These are phyloP conservation scores for Zosterops pallidus DNA, from an alignment of 2,113 vertebrate genomes.

Conservation along the genomic window DNA sequence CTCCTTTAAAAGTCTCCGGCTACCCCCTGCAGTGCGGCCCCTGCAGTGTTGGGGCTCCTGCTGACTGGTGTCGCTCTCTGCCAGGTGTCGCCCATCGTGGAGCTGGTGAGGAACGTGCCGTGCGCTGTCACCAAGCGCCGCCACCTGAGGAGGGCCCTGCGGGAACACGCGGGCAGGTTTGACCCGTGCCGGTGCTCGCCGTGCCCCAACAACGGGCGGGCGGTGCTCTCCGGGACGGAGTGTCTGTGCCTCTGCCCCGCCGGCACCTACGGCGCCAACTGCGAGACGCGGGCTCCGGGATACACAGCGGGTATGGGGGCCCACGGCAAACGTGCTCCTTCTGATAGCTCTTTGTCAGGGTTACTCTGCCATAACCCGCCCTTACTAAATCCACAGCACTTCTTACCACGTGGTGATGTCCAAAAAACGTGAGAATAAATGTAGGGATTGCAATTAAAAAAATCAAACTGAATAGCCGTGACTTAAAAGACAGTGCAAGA, in stretches of 20 bases:
- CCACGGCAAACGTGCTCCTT: no score
- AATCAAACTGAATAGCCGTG: not conserved
- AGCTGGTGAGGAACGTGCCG: constrained; percentile 82
- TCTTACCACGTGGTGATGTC: not conserved
- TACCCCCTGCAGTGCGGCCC: not conserved
- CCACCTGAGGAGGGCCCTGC: constrained; percentile 82
- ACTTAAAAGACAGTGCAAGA: not conserved
- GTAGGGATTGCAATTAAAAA: not conserved
- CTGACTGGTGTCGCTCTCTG: not conserved
- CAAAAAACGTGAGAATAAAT: not conserved
- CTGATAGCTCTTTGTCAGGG: rapidly evolving
- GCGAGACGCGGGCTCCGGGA: constrained; percentile 78
- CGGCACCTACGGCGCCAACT: constrained; percentile 84
- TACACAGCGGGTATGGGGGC: constrained; percentile 77
- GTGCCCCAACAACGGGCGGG: constrained; percentile 84
- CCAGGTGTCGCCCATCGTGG: constrained; percentile 81
- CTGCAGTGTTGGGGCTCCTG: no score
- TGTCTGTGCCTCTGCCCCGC: constrained; percentile 88
- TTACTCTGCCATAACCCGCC: not conserved
- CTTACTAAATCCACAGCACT: not conserved
- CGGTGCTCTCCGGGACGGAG: constrained; percentile 78
- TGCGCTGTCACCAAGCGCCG: constrained; percentile 85
- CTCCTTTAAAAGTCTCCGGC: not conserved
- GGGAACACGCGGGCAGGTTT: constrained; percentile 76
- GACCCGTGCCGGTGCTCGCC: constrained; percentile 86